Evolutionary conservation across 2,888 invertebrate genomes (phyloP), one percentile per base, ranked within the genome.

Genomic region (Acronicta aceris): DNA sequence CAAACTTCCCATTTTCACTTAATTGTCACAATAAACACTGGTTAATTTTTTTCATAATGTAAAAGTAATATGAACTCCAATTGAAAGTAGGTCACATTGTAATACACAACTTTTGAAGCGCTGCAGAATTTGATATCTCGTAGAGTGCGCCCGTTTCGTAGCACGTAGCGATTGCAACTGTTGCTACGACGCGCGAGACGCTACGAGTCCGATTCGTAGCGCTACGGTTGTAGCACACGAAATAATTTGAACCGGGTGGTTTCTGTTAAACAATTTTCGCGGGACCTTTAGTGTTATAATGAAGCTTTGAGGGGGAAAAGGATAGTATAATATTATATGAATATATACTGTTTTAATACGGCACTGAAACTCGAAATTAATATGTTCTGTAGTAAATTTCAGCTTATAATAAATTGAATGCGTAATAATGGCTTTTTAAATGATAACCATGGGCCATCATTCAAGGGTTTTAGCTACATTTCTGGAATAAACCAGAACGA

Each of bases 121-220:
- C 51, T 48, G 36, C 41, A 58, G 57, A 56, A 65, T 60, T 65
- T 65, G 53, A 65, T 69, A 60, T 66, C 57, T 61, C 74, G 80
- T 78, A 55, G 74, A 74, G 69, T 60, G 80, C 93, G 91, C 80
- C 92, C 83, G 93, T 72, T 78, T 81, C 87, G 90, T 83, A 85
- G 83, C 89, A 81, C 85, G 86, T 70, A 73, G 79, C 71, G 81
- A 75, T 78, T 89, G 91, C 91, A 93, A 94, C 94, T 93, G 94
- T 93, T 93, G 92, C 90, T 91, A 89, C 87, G 82, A 60, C 51
- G 66, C 67, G 65, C 59, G 57, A 71, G 60, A 54, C 57, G 65
- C 77, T 80, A 81, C 79, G 76, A 71, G 64, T 65, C 47, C 43
- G 58, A 74, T 43, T 57, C 62, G 66, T 71, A 68, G 62, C 54